A percentile compares a stretch with the other conserved stretches of the same genome.
These are phyloP conservation scores for Lycia hirtaria DNA, from an alignment of 2,888 invertebrate species.

Conservation along the genomic window DNA sequence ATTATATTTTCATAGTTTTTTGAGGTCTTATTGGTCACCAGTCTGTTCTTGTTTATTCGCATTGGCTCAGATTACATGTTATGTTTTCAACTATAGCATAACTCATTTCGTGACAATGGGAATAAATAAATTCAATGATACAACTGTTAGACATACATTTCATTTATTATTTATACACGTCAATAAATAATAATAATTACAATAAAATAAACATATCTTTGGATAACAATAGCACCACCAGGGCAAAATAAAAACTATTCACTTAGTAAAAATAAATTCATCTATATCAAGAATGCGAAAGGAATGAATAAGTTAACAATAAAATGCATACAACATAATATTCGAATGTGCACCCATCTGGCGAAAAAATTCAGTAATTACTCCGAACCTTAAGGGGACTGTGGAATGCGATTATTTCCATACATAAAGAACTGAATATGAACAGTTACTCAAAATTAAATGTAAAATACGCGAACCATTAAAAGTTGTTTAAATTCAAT, in stretches of 20 bases:
- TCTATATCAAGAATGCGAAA: constrained; percentile 32
- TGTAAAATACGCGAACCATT: too few species aligned
- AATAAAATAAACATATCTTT: constrained; percentile 35
- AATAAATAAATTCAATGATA: constrained; percentile 2
- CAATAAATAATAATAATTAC: constrained; percentile 11
- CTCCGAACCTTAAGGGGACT: too few species aligned
- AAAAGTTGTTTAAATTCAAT: too few species aligned
- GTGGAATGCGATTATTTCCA: too few species aligned
- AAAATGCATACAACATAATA: constrained; percentile 40
- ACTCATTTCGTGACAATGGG: too few species aligned
- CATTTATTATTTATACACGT: constrained; percentile 3
- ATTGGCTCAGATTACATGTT: too few species aligned
- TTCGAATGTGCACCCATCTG: constrained; percentile 15
- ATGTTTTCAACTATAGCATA: too few species aligned
- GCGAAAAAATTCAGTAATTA: background rate
- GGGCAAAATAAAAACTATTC: constrained; percentile 30
- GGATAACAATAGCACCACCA: constrained; percentile 44
- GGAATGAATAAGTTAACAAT: constrained; percentile 57
- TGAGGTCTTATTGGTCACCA: too few species aligned
- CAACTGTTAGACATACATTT: constrained; percentile 13
- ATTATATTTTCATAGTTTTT: too few species aligned
- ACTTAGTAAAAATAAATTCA: constrained; percentile 27
- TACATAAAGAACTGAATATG: background rate
- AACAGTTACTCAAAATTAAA: too few species aligned
- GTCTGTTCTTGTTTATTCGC: too few species aligned